Percentiles rank a stretch among this genome's conserved stretches.
Evolutionary conservation across 2,113 vertebrate genomes (phyloP).

Genomic region (Morone saxatilis): DNA sequence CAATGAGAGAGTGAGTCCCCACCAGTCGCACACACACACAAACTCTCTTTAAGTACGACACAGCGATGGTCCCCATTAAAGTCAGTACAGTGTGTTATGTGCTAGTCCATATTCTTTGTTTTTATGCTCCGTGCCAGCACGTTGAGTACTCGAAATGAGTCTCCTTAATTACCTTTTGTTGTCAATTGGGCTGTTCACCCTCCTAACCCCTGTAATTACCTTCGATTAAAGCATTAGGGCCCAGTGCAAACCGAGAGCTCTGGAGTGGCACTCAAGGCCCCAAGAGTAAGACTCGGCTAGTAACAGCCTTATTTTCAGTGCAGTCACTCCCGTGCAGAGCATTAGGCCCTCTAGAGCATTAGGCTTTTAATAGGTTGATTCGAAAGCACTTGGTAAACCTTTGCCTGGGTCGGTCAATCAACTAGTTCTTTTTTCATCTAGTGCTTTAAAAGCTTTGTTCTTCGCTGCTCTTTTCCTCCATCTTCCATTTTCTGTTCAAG

Average conservation of each 20-base stretch:
- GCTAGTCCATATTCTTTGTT: constrained; percentile 32
- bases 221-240: constrained; percentile 75
- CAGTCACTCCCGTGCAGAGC: constrained; percentile 31
- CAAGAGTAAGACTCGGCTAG: constrained; percentile 41
- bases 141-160: constrained; percentile 44
- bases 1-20: constrained; percentile 94
- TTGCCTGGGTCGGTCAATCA: constrained; percentile 12
- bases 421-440: constrained; percentile 14
- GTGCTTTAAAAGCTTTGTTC: constrained; percentile 38
- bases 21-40: neutral
- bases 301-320: constrained; percentile 68
- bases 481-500: neutral
- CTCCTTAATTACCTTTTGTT: constrained; percentile 70
- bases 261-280: constrained; percentile 71
- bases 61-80: constrained; percentile 29
- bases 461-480: neutral
- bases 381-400: constrained; percentile 49
- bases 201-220: constrained; percentile 67
- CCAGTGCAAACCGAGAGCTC: constrained; percentile 50
- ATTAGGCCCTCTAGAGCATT: constrained; percentile 53
- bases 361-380: constrained; percentile 70
- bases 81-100: constrained; percentile 31
- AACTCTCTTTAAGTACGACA: neutral
- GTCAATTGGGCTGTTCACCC: constrained; percentile 52
- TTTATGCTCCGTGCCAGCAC: constrained; percentile 38